phyloP scores from a whole-genome alignment of 2,113 vertebrate species.

The Vombatus ursinus region DNA sequence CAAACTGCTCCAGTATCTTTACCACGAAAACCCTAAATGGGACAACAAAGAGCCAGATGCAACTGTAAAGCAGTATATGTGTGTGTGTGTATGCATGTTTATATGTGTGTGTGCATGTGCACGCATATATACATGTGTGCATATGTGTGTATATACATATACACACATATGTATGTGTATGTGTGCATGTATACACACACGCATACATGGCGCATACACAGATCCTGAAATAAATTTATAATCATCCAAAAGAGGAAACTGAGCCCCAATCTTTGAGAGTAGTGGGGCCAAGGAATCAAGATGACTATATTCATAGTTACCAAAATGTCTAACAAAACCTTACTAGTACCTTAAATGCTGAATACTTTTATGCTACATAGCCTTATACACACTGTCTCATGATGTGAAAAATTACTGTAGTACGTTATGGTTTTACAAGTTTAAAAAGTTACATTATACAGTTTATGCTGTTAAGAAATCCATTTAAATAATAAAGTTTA shows the following conservation, averaged over 20 bases:
- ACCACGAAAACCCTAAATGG: neutral
- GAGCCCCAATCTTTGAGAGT: neutral
- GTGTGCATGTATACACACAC: too few relatives aligned
- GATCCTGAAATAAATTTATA: neutral
- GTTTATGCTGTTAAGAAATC: constrained; percentile 64
- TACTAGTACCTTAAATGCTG: constrained; percentile 31
- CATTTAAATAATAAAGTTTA: constrained; percentile 73
- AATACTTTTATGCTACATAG: constrained; percentile 53
- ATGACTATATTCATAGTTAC: constrained; percentile 51
- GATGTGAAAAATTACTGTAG: constrained; percentile 46
- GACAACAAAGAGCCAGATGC: neutral
- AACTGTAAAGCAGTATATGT: neutral
- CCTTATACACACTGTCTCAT: constrained; percentile 49
- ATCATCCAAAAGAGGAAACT: neutral
- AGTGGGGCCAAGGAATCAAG: neutral
- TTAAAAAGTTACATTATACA: constrained; percentile 57
- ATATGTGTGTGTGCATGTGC: too few relatives aligned
- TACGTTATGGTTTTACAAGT: constrained; percentile 65
- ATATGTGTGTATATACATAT: too few relatives aligned
- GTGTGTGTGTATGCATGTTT: neutral
- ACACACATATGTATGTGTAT: too few relatives aligned
- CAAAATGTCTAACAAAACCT: constrained; percentile 23
- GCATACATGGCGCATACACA: neutral
- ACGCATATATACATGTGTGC: too few relatives aligned
- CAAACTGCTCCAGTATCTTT: neutral